Conservation (phyloP, 2,797 vertebrate species). For the Xenops minutus region DNA sequence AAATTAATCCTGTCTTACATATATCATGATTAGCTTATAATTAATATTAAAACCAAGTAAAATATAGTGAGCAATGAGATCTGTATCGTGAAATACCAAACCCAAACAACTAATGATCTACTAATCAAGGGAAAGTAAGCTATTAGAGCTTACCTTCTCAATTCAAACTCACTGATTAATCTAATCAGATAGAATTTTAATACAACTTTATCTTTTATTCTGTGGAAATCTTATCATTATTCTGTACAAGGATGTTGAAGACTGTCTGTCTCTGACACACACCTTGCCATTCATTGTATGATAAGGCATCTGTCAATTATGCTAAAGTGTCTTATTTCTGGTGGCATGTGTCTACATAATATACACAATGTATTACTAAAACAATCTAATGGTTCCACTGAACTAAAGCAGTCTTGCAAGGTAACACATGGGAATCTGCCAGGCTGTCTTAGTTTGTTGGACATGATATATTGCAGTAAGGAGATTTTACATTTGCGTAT, state of each 20-base stretch:
- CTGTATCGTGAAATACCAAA: neutral
- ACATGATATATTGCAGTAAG: neutral
- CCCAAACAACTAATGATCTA: neutral
- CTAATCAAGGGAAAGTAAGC: neutral
- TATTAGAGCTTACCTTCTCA: neutral
- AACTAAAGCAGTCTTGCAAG: neutral
- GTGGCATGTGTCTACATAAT: slow-evolving; percentile 20
- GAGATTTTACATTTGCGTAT: neutral
- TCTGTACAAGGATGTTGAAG: neutral
- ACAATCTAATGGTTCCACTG: neutral
- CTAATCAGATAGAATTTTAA: neutral
- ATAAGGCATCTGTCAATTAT: neutral
- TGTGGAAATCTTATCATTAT: neutral
- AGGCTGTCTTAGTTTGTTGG: neutral
- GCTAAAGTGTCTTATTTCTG: neutral
- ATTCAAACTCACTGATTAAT: neutral
- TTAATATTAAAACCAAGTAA: slow-evolving; percentile 13
- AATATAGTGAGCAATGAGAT: neutral
- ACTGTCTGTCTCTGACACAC: neutral
- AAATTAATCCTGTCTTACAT: neutral
- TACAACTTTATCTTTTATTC: neutral
- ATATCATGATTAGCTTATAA: neutral
- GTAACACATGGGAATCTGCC: neutral
- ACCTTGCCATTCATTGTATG: neutral
- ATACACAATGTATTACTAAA: neutral